These are phyloP conservation scores for Hydrophis major DNA, from an alignment of 2,797 vertebrate species.

Conservation along the genomic window DNA sequence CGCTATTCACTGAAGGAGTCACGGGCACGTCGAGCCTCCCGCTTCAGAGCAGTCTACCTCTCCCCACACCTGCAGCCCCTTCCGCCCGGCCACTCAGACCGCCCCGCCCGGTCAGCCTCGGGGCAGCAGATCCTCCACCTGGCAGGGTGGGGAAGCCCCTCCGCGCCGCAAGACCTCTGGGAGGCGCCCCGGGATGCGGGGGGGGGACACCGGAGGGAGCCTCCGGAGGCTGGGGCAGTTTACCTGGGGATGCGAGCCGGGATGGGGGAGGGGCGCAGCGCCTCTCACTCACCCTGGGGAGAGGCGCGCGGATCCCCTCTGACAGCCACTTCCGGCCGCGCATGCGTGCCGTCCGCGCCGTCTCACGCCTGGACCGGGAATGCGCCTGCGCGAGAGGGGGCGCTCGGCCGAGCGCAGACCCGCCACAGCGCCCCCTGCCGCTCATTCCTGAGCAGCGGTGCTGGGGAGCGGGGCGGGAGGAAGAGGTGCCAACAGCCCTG, in stretches of 20 bases:
- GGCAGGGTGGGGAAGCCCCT: background rate
- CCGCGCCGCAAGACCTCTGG: background rate
- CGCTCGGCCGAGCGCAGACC: background rate
- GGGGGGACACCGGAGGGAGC: background rate
- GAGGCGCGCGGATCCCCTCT: background rate
- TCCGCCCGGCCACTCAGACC: background rate
- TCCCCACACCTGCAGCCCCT: background rate
- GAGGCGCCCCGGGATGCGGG: background rate
- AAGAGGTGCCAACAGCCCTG: background rate
- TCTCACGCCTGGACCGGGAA: background rate
- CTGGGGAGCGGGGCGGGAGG: background rate
- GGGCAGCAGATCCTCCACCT: background rate
- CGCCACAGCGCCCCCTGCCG: background rate
- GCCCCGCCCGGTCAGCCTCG: background rate
- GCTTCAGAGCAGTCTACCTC: background rate
- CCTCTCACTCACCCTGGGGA: background rate
- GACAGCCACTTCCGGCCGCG: background rate
- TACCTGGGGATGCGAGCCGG: background rate
- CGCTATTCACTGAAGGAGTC: background rate
- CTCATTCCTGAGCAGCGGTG: background rate
- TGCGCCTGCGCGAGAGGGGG: too few relatives aligned
- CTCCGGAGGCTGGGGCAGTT: background rate
- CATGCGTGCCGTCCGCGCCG: background rate
- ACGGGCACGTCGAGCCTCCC: background rate
- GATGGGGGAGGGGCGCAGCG: background rate